Percentiles rank a stretch among this genome's conserved stretches.
phyloP scores from a whole-genome alignment of 2,888 invertebrate species.

The Mesodorylaimus sp. region DNA sequence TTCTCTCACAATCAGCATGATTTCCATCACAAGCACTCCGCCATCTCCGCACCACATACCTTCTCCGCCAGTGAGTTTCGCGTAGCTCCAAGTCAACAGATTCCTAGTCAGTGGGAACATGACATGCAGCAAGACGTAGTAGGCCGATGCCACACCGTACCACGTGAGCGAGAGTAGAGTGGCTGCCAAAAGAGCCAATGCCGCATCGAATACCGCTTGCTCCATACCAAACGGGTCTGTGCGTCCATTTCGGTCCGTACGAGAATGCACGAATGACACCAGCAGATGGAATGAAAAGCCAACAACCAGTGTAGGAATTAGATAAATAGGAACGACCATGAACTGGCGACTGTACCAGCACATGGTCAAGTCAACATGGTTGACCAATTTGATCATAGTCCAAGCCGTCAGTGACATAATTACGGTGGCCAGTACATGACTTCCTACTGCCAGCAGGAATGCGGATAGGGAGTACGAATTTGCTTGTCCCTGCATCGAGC shows the following conservation, averaged over 20 bases:
- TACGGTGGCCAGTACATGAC: slow-evolving; percentile 18
- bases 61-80: too few relatives aligned
- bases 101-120: slow-evolving; percentile 38
- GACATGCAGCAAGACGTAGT: slow-evolving; percentile 39
- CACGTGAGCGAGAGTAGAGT: slow-evolving; percentile 35
- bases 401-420: slow-evolving; percentile 19
- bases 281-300: neutral
- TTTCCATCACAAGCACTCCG: too few relatives aligned
- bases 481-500: too few relatives aligned
- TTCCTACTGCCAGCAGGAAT: slow-evolving; percentile 15
- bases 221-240: slow-evolving; percentile 28
- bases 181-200: slow-evolving; percentile 20
- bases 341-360: slow-evolving; percentile 52
- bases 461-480: slow-evolving; percentile 13
- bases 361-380: slow-evolving; percentile 38
- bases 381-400: slow-evolving; percentile 16
- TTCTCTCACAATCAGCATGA: too few relatives aligned
- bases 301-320: slow-evolving; percentile 37
- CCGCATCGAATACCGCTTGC: slow-evolving; percentile 33
- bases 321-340: slow-evolving; percentile 53
- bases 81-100: too few relatives aligned
- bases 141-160: slow-evolving; percentile 46
- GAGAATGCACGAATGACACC: too few relatives aligned
- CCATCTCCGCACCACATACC: too few relatives aligned
- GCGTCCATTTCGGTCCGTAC: too few relatives aligned